These are phyloP conservation scores for Drosophila rubida DNA, from an alignment of 2,888 invertebrate species.

Conservation along the genomic window DNA sequence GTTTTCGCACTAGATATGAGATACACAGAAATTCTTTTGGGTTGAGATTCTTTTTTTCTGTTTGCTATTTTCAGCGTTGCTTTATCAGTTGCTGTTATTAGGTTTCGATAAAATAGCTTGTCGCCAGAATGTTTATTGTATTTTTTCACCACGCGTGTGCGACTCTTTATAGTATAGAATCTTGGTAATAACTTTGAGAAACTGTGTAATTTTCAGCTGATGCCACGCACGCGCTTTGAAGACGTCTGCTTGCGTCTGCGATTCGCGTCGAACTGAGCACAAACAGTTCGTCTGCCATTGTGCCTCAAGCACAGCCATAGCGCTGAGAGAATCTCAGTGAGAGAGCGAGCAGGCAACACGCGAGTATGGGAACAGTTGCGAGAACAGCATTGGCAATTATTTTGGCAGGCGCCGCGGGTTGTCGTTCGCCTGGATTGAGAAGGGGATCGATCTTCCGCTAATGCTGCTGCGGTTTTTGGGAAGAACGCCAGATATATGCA, in stretches of 20 bases:
- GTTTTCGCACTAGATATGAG: constrained; percentile 41
- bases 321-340: constrained; percentile 35
- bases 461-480: constrained; percentile 19
- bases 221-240: constrained; percentile 62
- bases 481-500: constrained; percentile 15
- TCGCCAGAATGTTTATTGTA: constrained; percentile 13
- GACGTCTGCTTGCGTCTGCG: constrained; percentile 69
- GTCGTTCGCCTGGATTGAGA: constrained; percentile 26
- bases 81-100: constrained; percentile 44
- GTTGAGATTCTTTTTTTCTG: constrained; percentile 26
- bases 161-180: not conserved
- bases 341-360: constrained; percentile 11
- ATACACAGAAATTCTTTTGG: constrained; percentile 22
- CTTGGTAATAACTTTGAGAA: constrained; percentile 13
- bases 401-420: constrained; percentile 60
- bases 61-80: constrained; percentile 4
- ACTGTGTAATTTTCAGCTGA: constrained; percentile 15
- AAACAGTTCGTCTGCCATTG: constrained; percentile 24
- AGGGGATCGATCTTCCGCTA: constrained; percentile 23
- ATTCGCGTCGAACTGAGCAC: constrained; percentile 71
- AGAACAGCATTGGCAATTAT: constrained; percentile 43
- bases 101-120: constrained; percentile 49
- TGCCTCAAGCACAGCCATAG: constrained; percentile 39
- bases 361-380: not conserved
- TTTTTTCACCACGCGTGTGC: constrained; percentile 31